Percentiles rank a stretch among this genome's conserved stretches.
These are phyloP conservation scores for Wiebesia pumilae DNA, from an alignment of 1,140 invertebrate genomes.

Conservation along the genomic window DNA sequence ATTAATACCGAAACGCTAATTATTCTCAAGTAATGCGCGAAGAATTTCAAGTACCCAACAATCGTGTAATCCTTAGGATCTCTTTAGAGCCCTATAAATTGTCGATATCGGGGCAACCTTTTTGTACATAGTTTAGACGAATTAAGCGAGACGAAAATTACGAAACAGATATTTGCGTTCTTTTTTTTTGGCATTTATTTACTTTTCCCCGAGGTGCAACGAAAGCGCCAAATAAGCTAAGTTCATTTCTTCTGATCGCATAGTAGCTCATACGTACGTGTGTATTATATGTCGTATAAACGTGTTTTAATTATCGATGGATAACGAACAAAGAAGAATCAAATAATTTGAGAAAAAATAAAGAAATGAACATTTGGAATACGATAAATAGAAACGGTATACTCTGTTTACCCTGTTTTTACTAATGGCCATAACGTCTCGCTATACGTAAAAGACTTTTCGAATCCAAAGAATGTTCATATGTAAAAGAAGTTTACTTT, in stretches of 20 bases:
- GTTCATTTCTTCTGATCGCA: not conserved
- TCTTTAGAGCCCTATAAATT: conserved; percentile 40
- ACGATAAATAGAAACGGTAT: not conserved
- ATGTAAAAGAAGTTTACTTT: too few relatives aligned
- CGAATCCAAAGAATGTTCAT: not conserved
- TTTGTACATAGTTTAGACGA: conserved; percentile 51
- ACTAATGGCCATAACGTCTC: not conserved
- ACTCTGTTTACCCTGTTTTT: too few relatives aligned
- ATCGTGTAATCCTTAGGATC: conserved; percentile 51
- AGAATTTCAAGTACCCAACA: conserved; percentile 47
- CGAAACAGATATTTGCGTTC: conserved; percentile 4
- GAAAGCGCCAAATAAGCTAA: conserved; percentile 11
- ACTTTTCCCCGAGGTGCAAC: not conserved
- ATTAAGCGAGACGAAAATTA: conserved; percentile 48
- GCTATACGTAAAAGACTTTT: not conserved
- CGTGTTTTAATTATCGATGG: not conserved
- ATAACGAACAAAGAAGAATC: not conserved
- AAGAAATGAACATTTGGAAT: not conserved
- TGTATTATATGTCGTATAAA: not conserved
- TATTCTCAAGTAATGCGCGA: conserved; percentile 37
- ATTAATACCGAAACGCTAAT: conserved; percentile 45
- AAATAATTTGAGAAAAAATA: not conserved
- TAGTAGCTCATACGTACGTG: not conserved
- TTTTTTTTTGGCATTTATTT: conserved; percentile 23
- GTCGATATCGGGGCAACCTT: conserved; percentile 3